phyloP scores from a whole-genome alignment of 2,888 invertebrate genomes.

The Drosophila kokeensis region DNA sequence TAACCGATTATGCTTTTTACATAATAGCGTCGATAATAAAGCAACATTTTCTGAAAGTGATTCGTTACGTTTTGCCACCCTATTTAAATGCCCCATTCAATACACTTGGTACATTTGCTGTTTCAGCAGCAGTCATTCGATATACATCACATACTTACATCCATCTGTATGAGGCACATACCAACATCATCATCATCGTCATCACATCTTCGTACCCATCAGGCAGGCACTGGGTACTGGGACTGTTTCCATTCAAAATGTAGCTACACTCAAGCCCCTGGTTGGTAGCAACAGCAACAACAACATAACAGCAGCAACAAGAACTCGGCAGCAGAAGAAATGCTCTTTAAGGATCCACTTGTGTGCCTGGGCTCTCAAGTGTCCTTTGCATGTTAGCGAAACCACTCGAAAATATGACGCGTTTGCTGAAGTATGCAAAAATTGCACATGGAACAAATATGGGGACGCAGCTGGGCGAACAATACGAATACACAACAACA shows the following conservation, averaged over 20 bases:
- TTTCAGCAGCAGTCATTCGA: constrained; percentile 55
- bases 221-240: constrained; percentile 23
- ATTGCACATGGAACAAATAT: constrained; percentile 81
- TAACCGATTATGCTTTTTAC: background rate
- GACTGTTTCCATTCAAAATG: constrained; percentile 70
- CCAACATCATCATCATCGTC: constrained; percentile 25
- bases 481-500: constrained; percentile 7
- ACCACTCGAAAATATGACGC: constrained; percentile 84
- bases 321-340: constrained; percentile 65
- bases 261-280: constrained; percentile 73
- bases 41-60: background rate
- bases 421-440: constrained; percentile 84
- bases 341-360: constrained; percentile 84
- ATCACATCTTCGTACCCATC: constrained; percentile 37
- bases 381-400: constrained; percentile 84
- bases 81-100: constrained; percentile 13
- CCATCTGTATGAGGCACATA: constrained; percentile 21
- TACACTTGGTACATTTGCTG: constrained; percentile 55
- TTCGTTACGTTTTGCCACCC: constrained; percentile 25
- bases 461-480: constrained; percentile 54
- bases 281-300: constrained; percentile 39
- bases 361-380: constrained; percentile 81
- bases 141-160: constrained; percentile 16
- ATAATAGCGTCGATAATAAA: background rate
- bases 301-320: constrained; percentile 34